Evolutionary conservation across 2,113 vertebrate species (phyloP).

Genomic region (Cavia porcellus): DNA sequence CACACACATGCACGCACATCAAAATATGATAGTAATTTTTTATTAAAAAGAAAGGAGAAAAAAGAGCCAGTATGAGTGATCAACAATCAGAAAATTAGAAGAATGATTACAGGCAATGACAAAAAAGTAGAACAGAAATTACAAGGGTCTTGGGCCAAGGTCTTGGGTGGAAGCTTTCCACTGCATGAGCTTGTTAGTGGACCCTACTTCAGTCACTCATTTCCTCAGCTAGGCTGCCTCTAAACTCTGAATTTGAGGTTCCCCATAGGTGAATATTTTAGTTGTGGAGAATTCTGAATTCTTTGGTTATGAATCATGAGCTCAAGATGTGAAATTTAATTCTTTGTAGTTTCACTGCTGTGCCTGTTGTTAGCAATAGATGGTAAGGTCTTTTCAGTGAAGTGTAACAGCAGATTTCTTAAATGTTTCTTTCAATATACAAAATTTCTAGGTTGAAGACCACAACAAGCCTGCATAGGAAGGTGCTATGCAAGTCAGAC

Average conservation of each 20-base stretch:
- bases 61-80: neutral
- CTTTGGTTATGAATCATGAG: neutral
- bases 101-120: neutral
- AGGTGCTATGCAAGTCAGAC: neutral
- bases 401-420: neutral
- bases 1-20: neutral
- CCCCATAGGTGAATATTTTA: neutral
- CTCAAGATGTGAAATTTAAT: neutral
- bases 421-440: neutral
- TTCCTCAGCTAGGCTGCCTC: neutral
- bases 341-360: neutral
- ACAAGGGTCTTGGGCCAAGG: neutral
- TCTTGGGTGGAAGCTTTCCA: neutral
- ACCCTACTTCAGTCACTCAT: neutral
- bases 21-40: neutral
- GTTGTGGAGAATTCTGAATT: neutral
- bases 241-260: neutral
- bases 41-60: neutral
- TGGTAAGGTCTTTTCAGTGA: neutral
- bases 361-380: neutral
- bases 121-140: neutral
- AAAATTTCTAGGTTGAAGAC: neutral
- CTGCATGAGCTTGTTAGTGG: neutral
- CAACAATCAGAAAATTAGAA: neutral
- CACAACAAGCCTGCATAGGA: neutral